Evolutionary conservation across 2,113 vertebrate genomes (phyloP).

Genomic region (Casuarius casuarius): DNA sequence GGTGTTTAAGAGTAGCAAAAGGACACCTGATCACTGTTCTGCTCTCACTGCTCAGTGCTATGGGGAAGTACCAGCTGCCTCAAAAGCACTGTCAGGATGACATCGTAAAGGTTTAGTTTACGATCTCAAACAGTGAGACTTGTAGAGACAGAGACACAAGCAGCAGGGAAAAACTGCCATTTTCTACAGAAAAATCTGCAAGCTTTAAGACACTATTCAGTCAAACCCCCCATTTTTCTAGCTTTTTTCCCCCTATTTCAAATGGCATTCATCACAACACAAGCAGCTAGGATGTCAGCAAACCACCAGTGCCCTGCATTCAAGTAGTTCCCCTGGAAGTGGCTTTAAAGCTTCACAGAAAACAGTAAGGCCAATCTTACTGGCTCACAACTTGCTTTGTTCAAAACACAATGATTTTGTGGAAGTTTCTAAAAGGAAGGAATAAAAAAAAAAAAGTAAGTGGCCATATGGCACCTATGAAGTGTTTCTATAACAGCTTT

Average conservation of each 20-base stretch:
- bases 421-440: background rate
- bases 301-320: background rate
- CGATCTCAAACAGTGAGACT: background rate
- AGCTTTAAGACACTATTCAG: background rate
- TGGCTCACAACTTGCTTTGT: background rate
- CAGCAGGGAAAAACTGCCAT: background rate
- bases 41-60: background rate
- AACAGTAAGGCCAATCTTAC: background rate
- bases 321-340: background rate
- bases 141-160: background rate
- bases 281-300: background rate
- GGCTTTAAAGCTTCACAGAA: background rate
- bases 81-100: background rate
- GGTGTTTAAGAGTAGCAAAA: background rate
- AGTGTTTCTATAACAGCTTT: background rate
- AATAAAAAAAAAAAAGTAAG: background rate
- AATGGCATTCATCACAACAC: background rate
- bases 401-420: rapidly evolving
- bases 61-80: background rate
- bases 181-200: background rate
- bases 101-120: background rate
- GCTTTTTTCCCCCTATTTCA: background rate
- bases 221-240: background rate
- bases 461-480: background rate
- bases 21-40: background rate